These are phyloP conservation scores for rabbit (Oryctolagus cuniculus) DNA, from an alignment of 2,113 vertebrate genomes.

Conservation along the genomic window mOryCun1.1 NC_091437.1:51793501-51794000, in stretches of 20 bases:
- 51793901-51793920: neutral
- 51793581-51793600: slow-evolving; percentile 84
- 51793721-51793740: slow-evolving; percentile 64
- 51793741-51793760: neutral
- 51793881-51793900: neutral
- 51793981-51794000: slow-evolving; percentile 9
- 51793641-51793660: slow-evolving; percentile 70
- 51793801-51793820: slow-evolving; percentile 1
- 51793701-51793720: slow-evolving; percentile 72
- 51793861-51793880: neutral
- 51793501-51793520: slow-evolving; percentile 87
- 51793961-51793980: neutral
- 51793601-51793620: slow-evolving; percentile 80
- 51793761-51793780: neutral
- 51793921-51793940: neutral
- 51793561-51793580: slow-evolving; percentile 81
- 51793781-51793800: slow-evolving; percentile 6
- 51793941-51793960: neutral
- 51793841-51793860: neutral
- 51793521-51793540: slow-evolving; percentile 88
- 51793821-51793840: neutral
- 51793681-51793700: slow-evolving; percentile 76
- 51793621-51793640: slow-evolving; percentile 82
- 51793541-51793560: slow-evolving; percentile 77
- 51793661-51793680: slow-evolving; percentile 74